These are phyloP conservation scores for Paracanthobrama guichenoti DNA, from an alignment of 2,113 vertebrate genomes.

Conservation along the genomic window DNA sequence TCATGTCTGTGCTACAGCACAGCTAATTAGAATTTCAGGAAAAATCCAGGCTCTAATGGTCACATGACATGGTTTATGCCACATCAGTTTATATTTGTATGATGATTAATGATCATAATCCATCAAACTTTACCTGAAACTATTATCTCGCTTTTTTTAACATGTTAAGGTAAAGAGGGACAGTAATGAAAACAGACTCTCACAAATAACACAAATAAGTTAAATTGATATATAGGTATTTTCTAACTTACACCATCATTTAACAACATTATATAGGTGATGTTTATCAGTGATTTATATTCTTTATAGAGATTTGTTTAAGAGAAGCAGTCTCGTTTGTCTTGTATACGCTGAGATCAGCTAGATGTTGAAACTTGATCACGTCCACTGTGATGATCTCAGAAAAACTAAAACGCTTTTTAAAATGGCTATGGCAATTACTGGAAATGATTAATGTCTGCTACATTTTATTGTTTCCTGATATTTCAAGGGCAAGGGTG, in stretches of 20 bases:
- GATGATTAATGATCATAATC: conserved; percentile 8
- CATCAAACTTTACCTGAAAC: neutral
- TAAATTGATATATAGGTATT: neutral
- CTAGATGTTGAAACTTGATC: neutral
- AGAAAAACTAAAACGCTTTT: neutral
- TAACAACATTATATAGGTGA: neutral
- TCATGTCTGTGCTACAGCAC: neutral
- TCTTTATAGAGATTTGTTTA: neutral
- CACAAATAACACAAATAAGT: neutral
- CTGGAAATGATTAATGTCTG: neutral
- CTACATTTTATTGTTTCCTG: neutral
- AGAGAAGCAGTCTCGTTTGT: neutral
- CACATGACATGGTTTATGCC: neutral
- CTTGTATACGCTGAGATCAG: neutral
- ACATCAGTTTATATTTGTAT: neutral
- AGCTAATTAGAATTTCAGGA: neutral
- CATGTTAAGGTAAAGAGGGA: neutral
- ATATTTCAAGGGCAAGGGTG: neutral
- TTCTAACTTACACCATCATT: neutral
- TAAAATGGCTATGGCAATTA: neutral
- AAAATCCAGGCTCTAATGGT: neutral
- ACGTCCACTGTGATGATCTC: neutral
- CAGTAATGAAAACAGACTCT: neutral
- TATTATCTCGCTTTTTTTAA: neutral
- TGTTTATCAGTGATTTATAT: neutral